Percentiles rank a stretch among this genome's conserved stretches.
These are phyloP conservation scores for Pseudois nayaur DNA, from an alignment of 2,113 vertebrate genomes.

Conservation along the genomic window DNA sequence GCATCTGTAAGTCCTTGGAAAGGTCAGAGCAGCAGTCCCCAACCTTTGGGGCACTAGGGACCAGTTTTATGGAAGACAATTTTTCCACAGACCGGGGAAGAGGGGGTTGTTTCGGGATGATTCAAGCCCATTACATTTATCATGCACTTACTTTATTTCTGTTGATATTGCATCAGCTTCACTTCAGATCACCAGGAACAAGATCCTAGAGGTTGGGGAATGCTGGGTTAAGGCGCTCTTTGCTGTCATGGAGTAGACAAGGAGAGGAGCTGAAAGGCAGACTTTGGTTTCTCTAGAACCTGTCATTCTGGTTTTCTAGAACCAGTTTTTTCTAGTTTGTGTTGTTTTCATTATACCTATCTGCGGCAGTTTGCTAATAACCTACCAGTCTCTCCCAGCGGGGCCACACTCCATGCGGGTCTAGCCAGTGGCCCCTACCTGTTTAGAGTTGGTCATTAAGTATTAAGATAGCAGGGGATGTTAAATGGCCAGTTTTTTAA, in stretches of 20 bases:
- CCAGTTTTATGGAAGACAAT: background rate
- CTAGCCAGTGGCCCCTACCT: background rate
- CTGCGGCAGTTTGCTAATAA: background rate
- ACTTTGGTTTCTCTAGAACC: background rate
- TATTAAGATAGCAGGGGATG: background rate
- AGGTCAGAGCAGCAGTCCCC: background rate
- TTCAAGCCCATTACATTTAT: background rate
- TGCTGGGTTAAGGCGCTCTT: background rate
- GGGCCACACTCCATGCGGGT: fast-evolving
- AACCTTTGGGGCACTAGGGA: background rate
- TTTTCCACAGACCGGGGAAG: background rate
- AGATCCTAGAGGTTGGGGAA: background rate
- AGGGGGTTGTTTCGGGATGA: background rate
- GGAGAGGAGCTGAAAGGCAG: background rate
- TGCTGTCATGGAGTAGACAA: background rate
- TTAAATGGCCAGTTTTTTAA: too few relatives aligned
- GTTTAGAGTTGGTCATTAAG: background rate
- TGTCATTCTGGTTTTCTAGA: background rate
- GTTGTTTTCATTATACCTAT: background rate
- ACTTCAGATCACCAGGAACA: background rate
- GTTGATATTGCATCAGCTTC: background rate
- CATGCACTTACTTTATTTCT: background rate
- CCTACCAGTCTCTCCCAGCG: background rate
- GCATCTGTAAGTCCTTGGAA: background rate
- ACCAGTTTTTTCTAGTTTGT: background rate